Base-by-base conservation (phyloP, 2,888 invertebrate species). In the Lepidochitona cinerea region DNA sequence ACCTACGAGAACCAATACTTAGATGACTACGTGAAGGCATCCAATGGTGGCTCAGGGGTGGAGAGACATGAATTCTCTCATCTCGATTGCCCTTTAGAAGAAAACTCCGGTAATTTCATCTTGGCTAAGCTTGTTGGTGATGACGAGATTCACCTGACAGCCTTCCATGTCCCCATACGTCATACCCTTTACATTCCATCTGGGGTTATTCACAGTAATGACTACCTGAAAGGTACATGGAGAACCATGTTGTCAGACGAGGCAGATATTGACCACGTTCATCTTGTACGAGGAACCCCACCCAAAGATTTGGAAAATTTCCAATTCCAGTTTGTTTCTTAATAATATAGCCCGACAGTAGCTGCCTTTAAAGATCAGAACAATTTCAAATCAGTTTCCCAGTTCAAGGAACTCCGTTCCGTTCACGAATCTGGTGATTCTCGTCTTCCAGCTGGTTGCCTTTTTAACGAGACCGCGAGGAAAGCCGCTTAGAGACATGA, bases 211-310 rank as follows among this genome's bases (percentile, higher is more conserved):
- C 79, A 80, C 68, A 69, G 72, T 52, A 80, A 80, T 41, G 79
- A 80, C 52, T 78, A 80, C 37, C 37, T 80, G 53, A 76, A 71
- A 68, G 81, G 81, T 37, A 82, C 78, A 7, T 82, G 80, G 81
- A 59, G 81, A 37, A 82, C 80, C 23, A 82, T 82, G 80, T 41
- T 80, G 37, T 79, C 79, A 9, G 80, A 80, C 53, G 80, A 79
- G 67, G 73, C 80, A 14, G 72, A 76, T 3, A 78, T 82, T 53
- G 80, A 82, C 37, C 80, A 82, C 54, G 82, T 82, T 32, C 71
- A 74, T 41, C 66, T 75, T 9, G 66, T 72, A 35, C 53, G 59
- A 35, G n/a, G 6, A 1, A 59, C 23, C 59, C 18, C 3, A n/a
- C 49, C 18, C n/a, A 29, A 23, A 4, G 29, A 59, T 4, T 26